phyloP scores from a whole-genome alignment of 1,140 invertebrate genomes.

The Drosophila lacertosa region DNA sequence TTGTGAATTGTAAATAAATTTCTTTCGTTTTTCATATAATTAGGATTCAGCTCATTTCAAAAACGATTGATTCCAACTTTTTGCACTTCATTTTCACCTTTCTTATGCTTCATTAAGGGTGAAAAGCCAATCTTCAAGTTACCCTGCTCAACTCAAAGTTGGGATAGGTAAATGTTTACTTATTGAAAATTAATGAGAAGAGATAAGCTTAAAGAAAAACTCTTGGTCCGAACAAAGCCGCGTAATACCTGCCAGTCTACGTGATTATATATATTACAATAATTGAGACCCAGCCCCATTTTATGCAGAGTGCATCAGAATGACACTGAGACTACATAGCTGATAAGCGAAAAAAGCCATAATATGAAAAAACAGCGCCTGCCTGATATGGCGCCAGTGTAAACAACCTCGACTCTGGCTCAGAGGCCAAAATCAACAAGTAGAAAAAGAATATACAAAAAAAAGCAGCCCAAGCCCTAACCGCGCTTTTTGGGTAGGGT shows the following conservation, averaged over 20 bases:
- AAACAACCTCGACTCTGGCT: conserved; percentile 61
- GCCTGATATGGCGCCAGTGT: conserved; percentile 56
- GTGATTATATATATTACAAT: conserved; percentile 17
- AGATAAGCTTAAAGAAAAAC: no score
- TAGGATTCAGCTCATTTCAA: no score
- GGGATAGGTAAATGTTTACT: no score
- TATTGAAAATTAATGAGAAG: no score
- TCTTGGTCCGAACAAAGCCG: neutral
- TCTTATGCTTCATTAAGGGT: no score
- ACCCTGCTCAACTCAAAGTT: no score
- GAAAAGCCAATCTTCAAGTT: no score
- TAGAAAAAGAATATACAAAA: neutral
- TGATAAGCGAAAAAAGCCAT: conserved; percentile 63
- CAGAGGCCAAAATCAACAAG: conserved; percentile 29
- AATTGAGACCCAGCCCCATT: conserved; percentile 56
- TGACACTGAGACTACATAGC: conserved; percentile 44
- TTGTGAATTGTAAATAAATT: no score
- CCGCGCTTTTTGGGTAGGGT: conserved; percentile 41
- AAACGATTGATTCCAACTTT: no score
- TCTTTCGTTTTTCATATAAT: no score
- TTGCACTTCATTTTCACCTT: no score
- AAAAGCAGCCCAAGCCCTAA: neutral
- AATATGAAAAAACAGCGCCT: conserved; percentile 45
- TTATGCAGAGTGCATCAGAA: conserved; percentile 68
- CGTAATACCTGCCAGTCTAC: conserved; percentile 4